phyloP scores from a whole-genome alignment of 2,113 vertebrate species.

The Chamaea fasciata region DNA sequence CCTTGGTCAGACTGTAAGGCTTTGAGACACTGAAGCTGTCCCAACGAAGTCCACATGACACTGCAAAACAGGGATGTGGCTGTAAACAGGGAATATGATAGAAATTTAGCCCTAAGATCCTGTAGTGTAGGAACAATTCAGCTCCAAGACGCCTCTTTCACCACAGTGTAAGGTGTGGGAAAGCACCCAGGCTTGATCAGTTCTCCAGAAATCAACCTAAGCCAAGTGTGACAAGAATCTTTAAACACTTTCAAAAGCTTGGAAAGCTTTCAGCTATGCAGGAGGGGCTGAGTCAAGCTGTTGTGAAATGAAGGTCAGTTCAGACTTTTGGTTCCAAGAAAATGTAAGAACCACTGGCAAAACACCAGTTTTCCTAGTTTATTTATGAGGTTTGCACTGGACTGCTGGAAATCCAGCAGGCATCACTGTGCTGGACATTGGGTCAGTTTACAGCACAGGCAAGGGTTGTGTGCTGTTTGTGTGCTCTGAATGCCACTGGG shows the following conservation, averaged over 20 bases:
- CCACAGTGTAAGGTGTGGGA: neutral
- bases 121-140: neutral
- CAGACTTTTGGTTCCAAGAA: neutral
- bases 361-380: neutral
- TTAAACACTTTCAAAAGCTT: neutral
- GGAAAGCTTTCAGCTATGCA: neutral
- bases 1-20: neutral
- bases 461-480: neutral
- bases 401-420: neutral
- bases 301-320: neutral
- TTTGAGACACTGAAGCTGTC: neutral
- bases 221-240: neutral
- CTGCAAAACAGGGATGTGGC: neutral
- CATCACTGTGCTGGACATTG: neutral
- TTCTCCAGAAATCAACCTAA: neutral
- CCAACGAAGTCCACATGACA: accelerated
- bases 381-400: neutral
- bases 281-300: neutral
- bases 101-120: neutral
- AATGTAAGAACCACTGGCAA: neutral
- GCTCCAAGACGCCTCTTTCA: neutral
- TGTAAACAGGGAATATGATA: neutral
- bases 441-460: neutral
- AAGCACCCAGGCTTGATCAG: neutral
- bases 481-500: neutral